A percentile compares a stretch with the other conserved stretches of the same genome.
These are phyloP conservation scores for Protobothrops flavoviridis DNA, from an alignment of 2,113 vertebrate species.

Conservation along the genomic window DNA sequence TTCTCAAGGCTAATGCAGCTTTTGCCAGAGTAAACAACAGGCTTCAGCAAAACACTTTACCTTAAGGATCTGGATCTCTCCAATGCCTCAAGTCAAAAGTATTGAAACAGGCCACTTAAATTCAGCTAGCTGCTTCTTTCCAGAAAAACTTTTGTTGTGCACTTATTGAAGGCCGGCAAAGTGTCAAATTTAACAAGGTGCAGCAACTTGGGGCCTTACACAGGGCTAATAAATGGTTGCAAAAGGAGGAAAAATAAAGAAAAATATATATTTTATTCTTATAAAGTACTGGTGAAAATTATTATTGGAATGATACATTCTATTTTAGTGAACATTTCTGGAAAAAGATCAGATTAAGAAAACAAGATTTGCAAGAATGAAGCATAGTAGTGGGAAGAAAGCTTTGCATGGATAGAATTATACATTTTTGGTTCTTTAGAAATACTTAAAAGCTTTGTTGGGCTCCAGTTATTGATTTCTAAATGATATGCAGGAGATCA, in stretches of 20 bases:
- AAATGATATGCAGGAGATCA: neutral
- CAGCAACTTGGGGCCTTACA: neutral
- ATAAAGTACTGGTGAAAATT: neutral
- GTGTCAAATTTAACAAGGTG: neutral
- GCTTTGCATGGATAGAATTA: neutral
- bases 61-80: neutral
- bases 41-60: neutral
- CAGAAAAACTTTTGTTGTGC: neutral
- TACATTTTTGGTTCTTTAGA: neutral
- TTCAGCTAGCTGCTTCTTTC: neutral
- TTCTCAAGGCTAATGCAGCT: neutral
- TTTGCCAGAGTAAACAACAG: slow-evolving; percentile 6
- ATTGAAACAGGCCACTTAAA: neutral
- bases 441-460: neutral
- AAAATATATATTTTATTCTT: neutral
- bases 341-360: neutral
- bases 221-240: neutral
- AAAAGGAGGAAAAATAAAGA: neutral
- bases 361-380: neutral
- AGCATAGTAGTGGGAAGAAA: neutral
- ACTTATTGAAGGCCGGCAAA: neutral
- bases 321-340: slow-evolving; percentile 1
- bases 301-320: slow-evolving; percentile 4
- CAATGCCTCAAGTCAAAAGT: neutral
- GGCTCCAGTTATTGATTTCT: neutral